Evolutionary conservation across 2,888 invertebrate genomes (phyloP).

Genomic region (Chirona hameri): DNA sequence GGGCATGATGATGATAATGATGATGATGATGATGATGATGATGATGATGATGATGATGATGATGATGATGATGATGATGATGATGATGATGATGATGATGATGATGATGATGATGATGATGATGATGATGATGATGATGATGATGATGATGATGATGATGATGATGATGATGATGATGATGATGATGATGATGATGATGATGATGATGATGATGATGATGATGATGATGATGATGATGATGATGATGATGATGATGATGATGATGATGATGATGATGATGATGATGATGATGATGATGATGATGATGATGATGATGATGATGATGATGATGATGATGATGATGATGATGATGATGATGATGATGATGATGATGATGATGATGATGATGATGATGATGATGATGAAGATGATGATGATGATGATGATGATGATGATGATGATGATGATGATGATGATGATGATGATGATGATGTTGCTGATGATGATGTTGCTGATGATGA

Average conservation of each 20-base stretch:
- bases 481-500: no score
- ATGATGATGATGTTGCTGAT: no score
- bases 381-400: conserved; percentile 22
- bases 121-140: conserved; percentile 22
- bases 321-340: conserved; percentile 22
- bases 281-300: conserved; percentile 22
- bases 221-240: conserved; percentile 22
- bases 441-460: conserved; percentile 22
- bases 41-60: conserved; percentile 22
- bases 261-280: conserved; percentile 22
- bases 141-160: conserved; percentile 22
- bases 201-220: conserved; percentile 22
- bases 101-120: conserved; percentile 22
- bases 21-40: conserved; percentile 22
- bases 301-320: conserved; percentile 22
- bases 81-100: conserved; percentile 22
- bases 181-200: conserved; percentile 22
- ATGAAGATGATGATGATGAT: conserved; percentile 12
- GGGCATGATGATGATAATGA: conserved; percentile 22
- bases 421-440: conserved; percentile 22
- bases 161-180: conserved; percentile 22
- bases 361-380: conserved; percentile 22
- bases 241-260: conserved; percentile 22
- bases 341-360: conserved; percentile 22
- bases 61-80: conserved; percentile 22